Base-by-base conservation (phyloP, 2,888 invertebrate genomes). In the Stramonita haemastoma region DNA sequence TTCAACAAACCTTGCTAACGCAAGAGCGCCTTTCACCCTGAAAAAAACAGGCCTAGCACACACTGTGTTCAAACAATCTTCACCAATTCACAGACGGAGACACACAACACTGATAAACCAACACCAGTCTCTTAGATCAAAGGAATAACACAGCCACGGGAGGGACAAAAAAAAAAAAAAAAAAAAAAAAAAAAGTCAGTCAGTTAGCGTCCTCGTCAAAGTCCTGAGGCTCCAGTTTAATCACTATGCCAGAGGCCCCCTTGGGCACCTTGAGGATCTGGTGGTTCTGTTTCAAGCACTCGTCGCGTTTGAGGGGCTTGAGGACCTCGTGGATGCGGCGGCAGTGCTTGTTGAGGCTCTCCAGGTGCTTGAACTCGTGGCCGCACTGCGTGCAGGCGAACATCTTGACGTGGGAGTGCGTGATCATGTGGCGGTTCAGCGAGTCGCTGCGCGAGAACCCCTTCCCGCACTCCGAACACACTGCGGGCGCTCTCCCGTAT, bases 371-470 rank as follows among this genome's bases (percentile, higher is more conserved):
- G 77, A 90, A 90, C 79, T 86, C 87, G 34, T 86, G 87, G 17
- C 87, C 90, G 57, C 91, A 91, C 87, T 91, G 90, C 0, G 90
- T 88, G 83, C 91, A 91, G 34, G 90, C 89, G 57, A 89, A 91
- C 60, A 90, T 90, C 73, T 91, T 91, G n/a, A 91, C 70, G 57
- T 91, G 90, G 1, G 91, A 90, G 83, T 91, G 91, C 0, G 91
- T 91, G 79, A 91, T 77, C 90, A 91, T 91, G 87, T 91, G 91
- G 0, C 91, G 90, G 32, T 91, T 91, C 29, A 91, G 86, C 1
- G 91, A 90, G 84, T 91, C 91, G 34, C 90, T 90, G 66, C 90
- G 90, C 1, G 91, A 90, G 88, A 91, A 91, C 22, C 90, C 91
- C 60, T 90, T 90, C 1, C 90, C 90, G 34, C 91, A 91, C 26